A percentile compares a stretch with the other conserved stretches of the same genome.
These are phyloP conservation scores for Phyllostomus discolor DNA, from an alignment of 2,113 vertebrate species.

Conservation along the genomic window DNA sequence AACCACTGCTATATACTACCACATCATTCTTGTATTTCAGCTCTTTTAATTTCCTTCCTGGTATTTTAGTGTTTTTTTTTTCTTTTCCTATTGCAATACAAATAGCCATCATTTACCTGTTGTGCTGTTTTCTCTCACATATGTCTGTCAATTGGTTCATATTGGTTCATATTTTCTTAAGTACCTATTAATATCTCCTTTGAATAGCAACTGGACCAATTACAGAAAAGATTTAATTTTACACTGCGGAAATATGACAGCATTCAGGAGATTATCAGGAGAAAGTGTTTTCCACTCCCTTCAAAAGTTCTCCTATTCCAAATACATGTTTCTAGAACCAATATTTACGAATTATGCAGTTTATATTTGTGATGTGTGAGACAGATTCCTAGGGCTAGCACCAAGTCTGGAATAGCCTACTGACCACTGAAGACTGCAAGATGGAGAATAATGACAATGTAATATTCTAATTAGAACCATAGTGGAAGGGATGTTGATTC, in stretches of 20 bases:
- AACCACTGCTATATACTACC: not conserved
- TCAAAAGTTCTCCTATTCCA: not conserved
- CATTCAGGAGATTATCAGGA: constrained; percentile 18
- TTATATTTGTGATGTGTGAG: not conserved
- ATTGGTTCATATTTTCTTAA: not conserved
- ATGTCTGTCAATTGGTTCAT: not conserved
- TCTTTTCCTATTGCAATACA: not conserved
- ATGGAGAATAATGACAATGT: not conserved
- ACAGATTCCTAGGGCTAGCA: not conserved
- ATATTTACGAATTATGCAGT: not conserved
- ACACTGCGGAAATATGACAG: not conserved
- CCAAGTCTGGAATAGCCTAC: not conserved
- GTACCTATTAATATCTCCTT: not conserved
- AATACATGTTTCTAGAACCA: not conserved
- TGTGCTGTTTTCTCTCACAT: not conserved
- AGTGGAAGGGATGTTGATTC: constrained; percentile 17
- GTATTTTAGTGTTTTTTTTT: not conserved
- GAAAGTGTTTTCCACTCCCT: not conserved
- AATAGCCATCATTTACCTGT: not conserved
- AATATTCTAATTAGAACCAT: not conserved
- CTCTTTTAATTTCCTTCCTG: not conserved
- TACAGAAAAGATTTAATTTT: not conserved
- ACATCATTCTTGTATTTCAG: not conserved
- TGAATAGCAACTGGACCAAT: not conserved
- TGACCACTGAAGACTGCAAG: not conserved